Conservation (phyloP, 2,113 vertebrate species). For the Charadrius vociferus region DNA sequence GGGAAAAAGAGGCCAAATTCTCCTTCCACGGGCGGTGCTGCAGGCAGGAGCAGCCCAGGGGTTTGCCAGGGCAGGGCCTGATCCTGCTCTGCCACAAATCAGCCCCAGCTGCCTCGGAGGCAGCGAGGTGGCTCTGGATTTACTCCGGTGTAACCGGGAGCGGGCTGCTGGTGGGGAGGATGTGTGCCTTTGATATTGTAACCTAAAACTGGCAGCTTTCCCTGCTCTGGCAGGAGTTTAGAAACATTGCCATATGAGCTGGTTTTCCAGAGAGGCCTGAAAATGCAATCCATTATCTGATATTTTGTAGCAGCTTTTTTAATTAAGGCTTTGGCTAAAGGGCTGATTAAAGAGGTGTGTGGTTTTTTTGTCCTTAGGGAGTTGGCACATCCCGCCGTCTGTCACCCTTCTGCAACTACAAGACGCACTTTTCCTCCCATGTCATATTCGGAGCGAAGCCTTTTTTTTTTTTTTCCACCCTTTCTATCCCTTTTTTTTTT, state of each 20-base stretch:
- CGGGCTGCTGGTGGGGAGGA: background rate
- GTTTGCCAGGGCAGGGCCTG: background rate
- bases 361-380: background rate
- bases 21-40: background rate
- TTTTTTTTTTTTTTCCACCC: background rate
- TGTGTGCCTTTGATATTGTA: background rate
- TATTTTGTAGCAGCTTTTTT: slow-evolving; percentile 32
- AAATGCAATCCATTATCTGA: slow-evolving; percentile 50
- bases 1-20: accelerated
- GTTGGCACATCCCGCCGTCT: background rate
- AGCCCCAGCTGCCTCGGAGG: background rate
- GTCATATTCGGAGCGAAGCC: slow-evolving; percentile 10
- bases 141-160: background rate
- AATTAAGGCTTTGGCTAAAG: slow-evolving; percentile 34
- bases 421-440: slow-evolving; percentile 60
- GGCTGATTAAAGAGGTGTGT: background rate
- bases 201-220: background rate
- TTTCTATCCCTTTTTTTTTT: background rate
- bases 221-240: slow-evolving; percentile 3
- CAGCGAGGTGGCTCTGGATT: background rate
- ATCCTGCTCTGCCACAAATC: background rate
- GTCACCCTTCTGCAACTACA: background rate
- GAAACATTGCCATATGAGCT: background rate
- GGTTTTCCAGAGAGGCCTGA: slow-evolving; percentile 16
- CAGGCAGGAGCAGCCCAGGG: background rate